These are phyloP conservation scores for Pristis pectinata DNA, from an alignment of 2,797 vertebrate species.

Conservation along the genomic window DNA sequence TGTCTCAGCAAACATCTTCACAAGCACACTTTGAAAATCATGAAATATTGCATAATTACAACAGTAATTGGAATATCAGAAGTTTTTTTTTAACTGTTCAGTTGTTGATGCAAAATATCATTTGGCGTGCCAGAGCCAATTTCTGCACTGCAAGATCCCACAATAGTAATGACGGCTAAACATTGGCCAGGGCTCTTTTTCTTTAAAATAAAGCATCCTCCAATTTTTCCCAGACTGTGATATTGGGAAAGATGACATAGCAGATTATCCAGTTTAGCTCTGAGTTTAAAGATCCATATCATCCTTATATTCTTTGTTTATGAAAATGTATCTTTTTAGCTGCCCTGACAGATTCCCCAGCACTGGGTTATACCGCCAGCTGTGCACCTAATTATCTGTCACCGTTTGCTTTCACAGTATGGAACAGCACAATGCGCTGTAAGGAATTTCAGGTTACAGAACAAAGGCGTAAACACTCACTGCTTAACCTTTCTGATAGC, in stretches of 20 bases:
- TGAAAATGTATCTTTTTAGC: background rate
- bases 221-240: background rate
- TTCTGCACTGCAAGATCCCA: no score
- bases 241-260: background rate
- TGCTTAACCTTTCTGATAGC: slow-evolving; percentile 8
- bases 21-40: no score
- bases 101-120: no score
- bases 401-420: background rate
- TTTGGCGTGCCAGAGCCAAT: no score
- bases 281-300: background rate
- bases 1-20: no score
- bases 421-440: background rate
- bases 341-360: background rate
- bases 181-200: no score
- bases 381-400: background rate
- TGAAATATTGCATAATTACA: no score
- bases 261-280: background rate
- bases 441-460: background rate
- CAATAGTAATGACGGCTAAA: no score
- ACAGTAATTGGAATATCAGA: no score
- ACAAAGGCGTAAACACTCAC: background rate
- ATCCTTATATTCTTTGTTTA: background rate
- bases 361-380: background rate
- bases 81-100: no score
- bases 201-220: background rate